Conservation (phyloP, 2,113 vertebrate species). For the Leucopsar rothschildi region DNA sequence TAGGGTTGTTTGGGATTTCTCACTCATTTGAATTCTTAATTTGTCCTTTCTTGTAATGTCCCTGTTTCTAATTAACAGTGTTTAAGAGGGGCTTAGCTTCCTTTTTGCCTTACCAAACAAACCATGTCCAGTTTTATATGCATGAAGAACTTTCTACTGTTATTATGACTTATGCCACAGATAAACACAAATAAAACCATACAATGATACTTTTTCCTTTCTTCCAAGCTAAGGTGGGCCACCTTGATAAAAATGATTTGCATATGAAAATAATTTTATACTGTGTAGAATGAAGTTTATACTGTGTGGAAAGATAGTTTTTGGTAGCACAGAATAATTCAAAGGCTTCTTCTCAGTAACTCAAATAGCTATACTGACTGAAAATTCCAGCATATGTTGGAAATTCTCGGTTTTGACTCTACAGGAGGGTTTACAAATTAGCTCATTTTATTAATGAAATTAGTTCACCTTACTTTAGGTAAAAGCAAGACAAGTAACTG, state of each 20-base stretch:
- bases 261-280: not conserved
- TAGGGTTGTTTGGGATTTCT: conserved; percentile 52
- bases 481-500: not conserved
- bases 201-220: not conserved
- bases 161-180: not conserved
- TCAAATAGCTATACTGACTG: not conserved
- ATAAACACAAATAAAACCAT: not conserved
- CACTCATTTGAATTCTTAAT: conserved; percentile 71
- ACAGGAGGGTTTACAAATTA: not conserved
- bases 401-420: not conserved
- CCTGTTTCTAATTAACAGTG: conserved; percentile 74
- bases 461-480: not conserved
- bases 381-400: not conserved
- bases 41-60: conserved; percentile 37
- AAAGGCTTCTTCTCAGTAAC: not conserved
- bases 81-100: conserved; percentile 27
- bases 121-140: not conserved
- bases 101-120: conserved; percentile 23
- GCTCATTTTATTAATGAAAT: not conserved
- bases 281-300: not conserved
- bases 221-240: not conserved
- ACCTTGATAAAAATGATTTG: not conserved
- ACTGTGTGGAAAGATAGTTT: not conserved
- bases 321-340: not conserved
- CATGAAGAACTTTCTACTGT: not conserved